Conservation (phyloP, 2,888 invertebrate species). For the Phyllotreta striolata region DNA sequence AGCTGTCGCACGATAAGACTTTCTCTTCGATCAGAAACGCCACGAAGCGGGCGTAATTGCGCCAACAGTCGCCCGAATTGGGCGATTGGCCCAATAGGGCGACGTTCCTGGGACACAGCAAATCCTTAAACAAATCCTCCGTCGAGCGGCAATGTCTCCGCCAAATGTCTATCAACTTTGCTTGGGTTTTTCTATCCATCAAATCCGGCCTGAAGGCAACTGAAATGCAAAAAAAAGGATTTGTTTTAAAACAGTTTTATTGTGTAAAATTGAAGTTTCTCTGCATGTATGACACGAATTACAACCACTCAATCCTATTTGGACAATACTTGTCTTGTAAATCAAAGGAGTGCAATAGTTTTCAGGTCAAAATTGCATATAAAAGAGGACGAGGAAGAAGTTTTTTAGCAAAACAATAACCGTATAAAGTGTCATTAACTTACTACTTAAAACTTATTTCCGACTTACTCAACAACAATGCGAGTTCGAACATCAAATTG, state of each 20-base stretch:
- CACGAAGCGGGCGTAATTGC: conserved; percentile 47
- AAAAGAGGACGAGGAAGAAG: not conserved
- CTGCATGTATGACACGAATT: too few species aligned
- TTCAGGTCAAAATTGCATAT: too few species aligned
- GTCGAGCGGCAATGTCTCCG: conserved; percentile 36
- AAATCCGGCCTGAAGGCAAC: conserved; percentile 44
- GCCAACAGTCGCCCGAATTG: conserved; percentile 46
- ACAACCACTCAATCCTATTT: too few species aligned
- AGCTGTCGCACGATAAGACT: conserved; percentile 67
- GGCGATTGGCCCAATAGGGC: conserved; percentile 48
- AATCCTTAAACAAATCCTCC: conserved; percentile 49
- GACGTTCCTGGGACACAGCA: conserved; percentile 53
- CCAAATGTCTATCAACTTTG: conserved; percentile 45
- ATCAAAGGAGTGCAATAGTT: too few species aligned
- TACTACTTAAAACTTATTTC: not conserved
- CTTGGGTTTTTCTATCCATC: conserved; percentile 35
- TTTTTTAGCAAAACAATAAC: not conserved
- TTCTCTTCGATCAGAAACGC: conserved; percentile 63
- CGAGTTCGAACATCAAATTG: conserved; percentile 50
- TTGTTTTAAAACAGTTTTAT: too few species aligned
- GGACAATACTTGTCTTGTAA: too few species aligned
- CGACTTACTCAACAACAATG: conserved; percentile 52
- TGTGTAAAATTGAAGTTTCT: too few species aligned
- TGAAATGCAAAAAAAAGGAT: conserved; percentile 38
- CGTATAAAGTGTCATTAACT: conserved; percentile 1